Percentiles rank a stretch among this genome's conserved stretches.
Evolutionary conservation across 2,113 vertebrate species (phyloP).

Genomic region (Notarius lentiginosus): DNA sequence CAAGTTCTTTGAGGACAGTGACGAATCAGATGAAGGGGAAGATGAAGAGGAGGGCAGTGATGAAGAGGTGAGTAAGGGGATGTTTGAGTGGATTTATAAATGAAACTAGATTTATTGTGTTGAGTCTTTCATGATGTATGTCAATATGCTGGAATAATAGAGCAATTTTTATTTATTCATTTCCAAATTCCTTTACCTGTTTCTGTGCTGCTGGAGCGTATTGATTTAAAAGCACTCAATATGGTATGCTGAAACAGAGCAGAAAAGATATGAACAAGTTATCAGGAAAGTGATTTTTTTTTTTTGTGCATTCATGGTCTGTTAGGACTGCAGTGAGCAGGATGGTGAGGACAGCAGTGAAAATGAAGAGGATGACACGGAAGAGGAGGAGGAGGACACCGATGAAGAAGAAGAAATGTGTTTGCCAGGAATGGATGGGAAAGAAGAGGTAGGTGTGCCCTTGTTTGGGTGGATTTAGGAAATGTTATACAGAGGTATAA

Average conservation of each 20-base stretch:
- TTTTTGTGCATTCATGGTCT: background rate
- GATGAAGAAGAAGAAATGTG: slow-evolving; percentile 89
- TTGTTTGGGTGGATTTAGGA: background rate
- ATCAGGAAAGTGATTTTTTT: background rate
- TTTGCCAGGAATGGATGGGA: slow-evolving; percentile 96
- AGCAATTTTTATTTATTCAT: background rate
- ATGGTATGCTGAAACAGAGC: too few relatives aligned
- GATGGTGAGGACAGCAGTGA: slow-evolving; percentile 84
- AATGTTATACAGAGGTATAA: background rate
- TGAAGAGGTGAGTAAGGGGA: slow-evolving; percentile 68
- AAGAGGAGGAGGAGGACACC: slow-evolving; percentile 69
- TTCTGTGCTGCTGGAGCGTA: background rate
- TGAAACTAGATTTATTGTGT: background rate
- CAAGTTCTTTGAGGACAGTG: slow-evolving; percentile 97
- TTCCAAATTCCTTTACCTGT: background rate
- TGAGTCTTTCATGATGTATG: background rate
- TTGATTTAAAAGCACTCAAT: background rate
- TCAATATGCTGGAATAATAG: background rate
- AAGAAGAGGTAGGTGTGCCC: slow-evolving; percentile 84
- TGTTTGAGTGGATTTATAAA: background rate
- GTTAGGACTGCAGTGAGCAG: slow-evolving; percentile 91
- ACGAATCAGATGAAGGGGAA: slow-evolving; percentile 91
- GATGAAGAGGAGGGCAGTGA: slow-evolving; percentile 75
- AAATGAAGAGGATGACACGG: slow-evolving; percentile 82
- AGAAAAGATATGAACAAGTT: background rate